These are phyloP conservation scores for Micromussa lordhowensis DNA, from an alignment of 92 coral and sea anemone species.

Conservation along the genomic window DNA sequence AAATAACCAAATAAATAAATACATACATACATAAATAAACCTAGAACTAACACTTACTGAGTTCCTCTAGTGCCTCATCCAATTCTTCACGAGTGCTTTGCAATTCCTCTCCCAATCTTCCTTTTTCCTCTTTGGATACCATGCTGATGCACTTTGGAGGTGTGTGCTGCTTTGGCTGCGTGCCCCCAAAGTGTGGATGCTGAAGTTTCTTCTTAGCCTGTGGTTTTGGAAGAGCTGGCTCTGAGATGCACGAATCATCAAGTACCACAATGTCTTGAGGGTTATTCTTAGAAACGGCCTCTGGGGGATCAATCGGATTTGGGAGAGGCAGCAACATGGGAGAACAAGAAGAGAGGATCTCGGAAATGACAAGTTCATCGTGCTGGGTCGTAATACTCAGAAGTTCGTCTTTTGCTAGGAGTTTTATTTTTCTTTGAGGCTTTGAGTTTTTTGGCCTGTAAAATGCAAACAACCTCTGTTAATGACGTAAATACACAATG, in stretches of 20 bases:
- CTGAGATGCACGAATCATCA: not conserved
- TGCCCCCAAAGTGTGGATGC: not conserved
- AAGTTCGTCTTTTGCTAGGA: not conserved
- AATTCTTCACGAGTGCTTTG: conserved; percentile 12
- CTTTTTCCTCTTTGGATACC: conserved; percentile 37
- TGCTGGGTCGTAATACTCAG: not conserved
- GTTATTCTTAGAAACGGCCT: too few relatives aligned
- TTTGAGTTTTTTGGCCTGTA: conserved; percentile 1
- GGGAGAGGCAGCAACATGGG: conserved; percentile 7
- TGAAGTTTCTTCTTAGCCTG: not conserved
- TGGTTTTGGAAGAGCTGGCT: not conserved
- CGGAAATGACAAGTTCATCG: not conserved
- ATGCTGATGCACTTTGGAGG: not conserved
- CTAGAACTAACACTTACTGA: conserved; percentile 23
- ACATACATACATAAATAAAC: too few relatives aligned
- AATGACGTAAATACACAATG: not conserved
- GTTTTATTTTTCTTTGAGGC: conserved; percentile 4
- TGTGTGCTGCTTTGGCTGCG: not conserved
- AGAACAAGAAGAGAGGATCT: conserved; percentile 8
- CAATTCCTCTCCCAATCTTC: conserved; percentile 21
- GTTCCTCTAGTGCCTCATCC: conserved; percentile 17
- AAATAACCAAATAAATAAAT: too few relatives aligned
- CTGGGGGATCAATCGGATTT: not conserved
- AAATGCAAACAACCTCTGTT: conserved; percentile 11
- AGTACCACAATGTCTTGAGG: not conserved